Conservation (phyloP, 1,140 invertebrate species). For the Temnothorax curvispinosus region DNA sequence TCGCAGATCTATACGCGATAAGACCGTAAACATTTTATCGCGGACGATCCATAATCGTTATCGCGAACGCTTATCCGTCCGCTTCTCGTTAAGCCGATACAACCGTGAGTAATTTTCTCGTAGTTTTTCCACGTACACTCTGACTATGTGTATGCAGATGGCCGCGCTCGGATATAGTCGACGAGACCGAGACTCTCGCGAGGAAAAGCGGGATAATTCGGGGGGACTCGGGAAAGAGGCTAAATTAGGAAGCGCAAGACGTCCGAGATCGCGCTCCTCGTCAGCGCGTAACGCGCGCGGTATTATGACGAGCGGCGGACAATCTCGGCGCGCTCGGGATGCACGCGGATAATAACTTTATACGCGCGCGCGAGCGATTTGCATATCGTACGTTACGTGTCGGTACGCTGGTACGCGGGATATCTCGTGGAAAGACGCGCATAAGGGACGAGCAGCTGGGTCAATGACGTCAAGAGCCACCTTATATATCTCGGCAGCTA, state of each 20-base stretch:
- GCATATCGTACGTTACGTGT: constrained; percentile 58
- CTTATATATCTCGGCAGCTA: constrained; percentile 30
- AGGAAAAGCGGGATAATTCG: constrained; percentile 4
- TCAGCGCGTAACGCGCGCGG: background rate
- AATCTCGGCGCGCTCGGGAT: constrained; percentile 13
- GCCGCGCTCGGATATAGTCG: background rate
- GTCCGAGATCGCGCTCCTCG: background rate
- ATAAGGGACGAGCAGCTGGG: constrained; percentile 61
- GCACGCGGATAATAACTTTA: constrained; percentile 57
- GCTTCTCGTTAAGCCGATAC: constrained; percentile 35
- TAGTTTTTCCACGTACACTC: background rate
- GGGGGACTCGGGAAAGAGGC: background rate
- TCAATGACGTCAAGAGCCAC: constrained; percentile 58
- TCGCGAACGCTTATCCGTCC: constrained; percentile 21
- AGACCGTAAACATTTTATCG: constrained; percentile 38
- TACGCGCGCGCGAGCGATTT: constrained; percentile 51
- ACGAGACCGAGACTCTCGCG: background rate
- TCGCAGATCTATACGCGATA: constrained; percentile 17
- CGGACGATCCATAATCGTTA: constrained; percentile 31
- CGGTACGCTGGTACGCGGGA: background rate
- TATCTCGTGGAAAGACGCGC: constrained; percentile 4
- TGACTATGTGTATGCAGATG: background rate
- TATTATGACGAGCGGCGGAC: constrained; percentile 1
- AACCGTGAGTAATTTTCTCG: constrained; percentile 11
- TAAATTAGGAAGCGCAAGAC: background rate